Conservation (phyloP, 2,888 invertebrate genomes). For the Drosophila fungiperda region DNA sequence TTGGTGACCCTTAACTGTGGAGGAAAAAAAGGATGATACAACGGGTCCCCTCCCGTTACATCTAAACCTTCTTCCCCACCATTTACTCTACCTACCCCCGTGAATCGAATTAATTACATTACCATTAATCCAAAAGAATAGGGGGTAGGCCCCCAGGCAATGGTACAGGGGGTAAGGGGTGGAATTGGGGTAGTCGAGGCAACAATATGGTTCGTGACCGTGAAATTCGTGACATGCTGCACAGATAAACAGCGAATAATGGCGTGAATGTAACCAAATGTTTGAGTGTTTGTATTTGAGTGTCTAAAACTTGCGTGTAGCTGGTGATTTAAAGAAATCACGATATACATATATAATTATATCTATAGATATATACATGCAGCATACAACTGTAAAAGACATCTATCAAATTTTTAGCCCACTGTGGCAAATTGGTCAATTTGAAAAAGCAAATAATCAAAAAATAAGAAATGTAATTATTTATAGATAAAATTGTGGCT, state of each 20-base stretch:
- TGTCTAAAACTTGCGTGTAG: slow-evolving; percentile 39
- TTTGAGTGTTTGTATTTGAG: slow-evolving; percentile 18
- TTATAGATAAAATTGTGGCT: neutral
- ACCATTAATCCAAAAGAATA: too few species aligned
- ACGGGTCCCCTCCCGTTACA: too few species aligned
- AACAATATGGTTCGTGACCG: slow-evolving; percentile 65
- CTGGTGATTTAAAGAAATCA: slow-evolving; percentile 44
- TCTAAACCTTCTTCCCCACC: too few species aligned
- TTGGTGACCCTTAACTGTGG: too few species aligned
- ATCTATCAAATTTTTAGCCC: slow-evolving; percentile 3
- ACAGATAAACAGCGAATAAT: slow-evolving; percentile 40
- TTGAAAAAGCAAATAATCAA: neutral
- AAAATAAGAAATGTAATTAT: neutral
- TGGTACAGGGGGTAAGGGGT: slow-evolving; percentile 11
- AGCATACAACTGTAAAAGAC: slow-evolving; percentile 29
- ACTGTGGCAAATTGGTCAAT: slow-evolving; percentile 10
- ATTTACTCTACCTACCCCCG: too few species aligned
- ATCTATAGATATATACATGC: neutral
- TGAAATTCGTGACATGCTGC: slow-evolving; percentile 69
- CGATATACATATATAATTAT: slow-evolving; percentile 21
- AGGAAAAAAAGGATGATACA: too few species aligned
- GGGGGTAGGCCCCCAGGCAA: too few species aligned
- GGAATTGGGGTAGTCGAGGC: slow-evolving; percentile 9
- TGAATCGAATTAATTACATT: too few species aligned
- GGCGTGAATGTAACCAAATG: slow-evolving; percentile 49